A percentile compares a stretch with the other conserved stretches of the same genome.
Evolutionary conservation across 2,797 vertebrate species (phyloP).

Genomic region (Acipenser transmontanus): DNA sequence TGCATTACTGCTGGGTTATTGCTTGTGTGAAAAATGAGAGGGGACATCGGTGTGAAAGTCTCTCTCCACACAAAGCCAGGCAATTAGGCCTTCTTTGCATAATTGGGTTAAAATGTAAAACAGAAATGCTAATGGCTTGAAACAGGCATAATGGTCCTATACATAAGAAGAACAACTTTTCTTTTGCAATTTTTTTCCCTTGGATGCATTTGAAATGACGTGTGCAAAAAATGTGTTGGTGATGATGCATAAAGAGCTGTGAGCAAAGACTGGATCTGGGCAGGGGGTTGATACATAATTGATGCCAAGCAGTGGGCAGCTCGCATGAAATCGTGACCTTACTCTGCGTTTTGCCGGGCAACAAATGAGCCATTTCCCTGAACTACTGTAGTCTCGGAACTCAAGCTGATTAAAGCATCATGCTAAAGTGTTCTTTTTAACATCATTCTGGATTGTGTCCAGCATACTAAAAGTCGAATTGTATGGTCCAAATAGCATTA

Average conservation of each 20-base stretch:
- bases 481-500: too few species aligned
- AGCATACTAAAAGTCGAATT: too few species aligned
- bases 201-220: not conserved
- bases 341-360: too few species aligned
- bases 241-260: not conserved
- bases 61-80: slow-evolving; percentile 4
- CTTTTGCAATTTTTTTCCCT: not conserved
- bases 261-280: not conserved
- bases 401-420: too few species aligned
- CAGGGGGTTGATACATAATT: not conserved
- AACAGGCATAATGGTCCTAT: slow-evolving; percentile 7
- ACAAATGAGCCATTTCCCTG: too few species aligned
- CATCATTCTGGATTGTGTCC: too few species aligned
- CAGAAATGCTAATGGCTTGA: slow-evolving; percentile 2
- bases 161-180: slow-evolving; percentile 1
- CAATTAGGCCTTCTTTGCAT: slow-evolving; percentile 9
- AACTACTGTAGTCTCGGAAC: too few species aligned
- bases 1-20: not conserved
- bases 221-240: too few species aligned
- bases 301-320: too few species aligned
- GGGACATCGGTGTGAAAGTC: slow-evolving; percentile 1
- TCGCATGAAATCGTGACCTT: too few species aligned
- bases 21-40: slow-evolving; percentile 4
- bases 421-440: too few species aligned
- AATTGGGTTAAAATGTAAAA: slow-evolving; percentile 9